Evolutionary conservation across 2,888 invertebrate species (phyloP).

Genomic region (Tachystola acroxantha): DNA sequence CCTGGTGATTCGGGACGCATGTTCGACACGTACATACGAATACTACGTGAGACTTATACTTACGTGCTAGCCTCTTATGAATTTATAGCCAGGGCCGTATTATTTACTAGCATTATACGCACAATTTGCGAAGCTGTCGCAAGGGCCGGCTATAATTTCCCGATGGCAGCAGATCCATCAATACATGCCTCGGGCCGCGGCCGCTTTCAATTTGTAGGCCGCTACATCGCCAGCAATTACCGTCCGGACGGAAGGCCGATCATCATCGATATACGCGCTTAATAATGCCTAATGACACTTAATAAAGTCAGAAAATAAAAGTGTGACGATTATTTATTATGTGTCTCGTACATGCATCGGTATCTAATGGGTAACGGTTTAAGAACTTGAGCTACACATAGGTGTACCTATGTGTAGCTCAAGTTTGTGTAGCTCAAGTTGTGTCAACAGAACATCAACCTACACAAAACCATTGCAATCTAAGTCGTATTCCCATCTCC

Average conservation of each 20-base stretch:
- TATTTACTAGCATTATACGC: conserved; percentile 77
- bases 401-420: too few species aligned
- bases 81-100: conserved; percentile 65
- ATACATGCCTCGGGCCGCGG: conserved; percentile 69
- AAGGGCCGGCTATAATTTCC: conserved; percentile 72
- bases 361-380: conserved; percentile 38
- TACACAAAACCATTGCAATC: too few species aligned
- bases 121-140: conserved; percentile 78
- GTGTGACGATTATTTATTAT: conserved; percentile 68
- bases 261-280: conserved; percentile 71
- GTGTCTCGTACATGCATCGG: conserved; percentile 26
- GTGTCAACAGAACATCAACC: too few species aligned
- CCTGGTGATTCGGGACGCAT: conserved; percentile 16
- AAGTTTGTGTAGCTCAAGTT: too few species aligned
- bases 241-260: conserved; percentile 70
- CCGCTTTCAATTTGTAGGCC: conserved; percentile 77
- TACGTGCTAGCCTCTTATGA: conserved; percentile 54
- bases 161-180: conserved; percentile 76
- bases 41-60: conserved; percentile 43
- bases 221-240: conserved; percentile 72
- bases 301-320: conserved; percentile 74
- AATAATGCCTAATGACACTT: conserved; percentile 77
- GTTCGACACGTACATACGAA: conserved; percentile 5
- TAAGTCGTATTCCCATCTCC: too few species aligned
- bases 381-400: too few species aligned